Conservation (phyloP, 2,888 invertebrate genomes). For the Drosophila melanosoma region DNA sequence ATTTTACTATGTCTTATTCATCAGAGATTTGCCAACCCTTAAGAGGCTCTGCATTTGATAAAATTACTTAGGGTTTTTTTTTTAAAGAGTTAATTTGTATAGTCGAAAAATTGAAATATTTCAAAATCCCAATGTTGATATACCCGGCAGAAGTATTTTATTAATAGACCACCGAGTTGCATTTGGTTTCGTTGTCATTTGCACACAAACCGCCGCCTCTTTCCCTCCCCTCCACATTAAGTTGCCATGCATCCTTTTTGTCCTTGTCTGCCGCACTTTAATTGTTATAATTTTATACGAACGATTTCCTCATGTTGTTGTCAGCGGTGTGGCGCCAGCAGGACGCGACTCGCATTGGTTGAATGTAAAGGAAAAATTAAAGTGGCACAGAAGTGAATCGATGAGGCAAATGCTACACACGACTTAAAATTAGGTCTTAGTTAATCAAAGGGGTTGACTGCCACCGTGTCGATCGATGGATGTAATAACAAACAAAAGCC, state of each 20-base stretch:
- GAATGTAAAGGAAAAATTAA: slow-evolving; percentile 65
- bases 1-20: not conserved
- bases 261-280: slow-evolving; percentile 57
- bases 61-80: not conserved
- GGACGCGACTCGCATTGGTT: slow-evolving; percentile 54
- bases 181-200: slow-evolving; percentile 52
- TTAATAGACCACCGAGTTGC: slow-evolving; percentile 47
- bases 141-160: slow-evolving; percentile 21
- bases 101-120: not conserved
- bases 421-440: slow-evolving; percentile 43
- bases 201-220: slow-evolving; percentile 26
- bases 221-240: too few species aligned
- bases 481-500: slow-evolving; percentile 64
- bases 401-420: slow-evolving; percentile 51
- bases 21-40: too few species aligned
- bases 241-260: slow-evolving; percentile 24
- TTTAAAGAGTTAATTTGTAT: not conserved
- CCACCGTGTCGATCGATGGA: slow-evolving; percentile 58
- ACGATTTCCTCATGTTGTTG: slow-evolving; percentile 34
- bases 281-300: slow-evolving; percentile 69
- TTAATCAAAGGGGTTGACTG: slow-evolving; percentile 46
- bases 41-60: not conserved
- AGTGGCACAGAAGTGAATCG: slow-evolving; percentile 51
- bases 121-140: slow-evolving; percentile 14
- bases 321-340: slow-evolving; percentile 59